Percentiles rank a stretch among this genome's conserved stretches.
Conservation (phyloP, 1,140 invertebrate species). For the Acromyrmex echinatior region DNA sequence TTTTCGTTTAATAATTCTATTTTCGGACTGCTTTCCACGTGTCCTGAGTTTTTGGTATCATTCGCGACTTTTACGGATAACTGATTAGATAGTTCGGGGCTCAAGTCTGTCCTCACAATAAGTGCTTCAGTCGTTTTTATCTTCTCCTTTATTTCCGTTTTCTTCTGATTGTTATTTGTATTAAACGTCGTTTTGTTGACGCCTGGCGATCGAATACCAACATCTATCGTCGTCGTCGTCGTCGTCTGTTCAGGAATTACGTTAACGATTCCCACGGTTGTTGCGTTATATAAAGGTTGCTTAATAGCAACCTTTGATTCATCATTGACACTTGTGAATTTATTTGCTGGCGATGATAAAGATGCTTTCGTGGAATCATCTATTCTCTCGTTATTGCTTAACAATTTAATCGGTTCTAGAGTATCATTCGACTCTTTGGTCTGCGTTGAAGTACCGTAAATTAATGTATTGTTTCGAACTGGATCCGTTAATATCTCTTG, state of each 20-base stretch:
- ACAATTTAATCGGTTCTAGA: background rate
- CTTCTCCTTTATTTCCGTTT: conserved; percentile 7
- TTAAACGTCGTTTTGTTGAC: background rate
- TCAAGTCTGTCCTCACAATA: background rate
- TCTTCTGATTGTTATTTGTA: background rate
- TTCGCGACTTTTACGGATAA: conserved; percentile 6
- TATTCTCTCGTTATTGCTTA: background rate
- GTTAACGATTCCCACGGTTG: background rate
- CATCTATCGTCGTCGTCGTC: background rate
- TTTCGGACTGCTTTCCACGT: background rate
- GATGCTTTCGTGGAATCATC: background rate
- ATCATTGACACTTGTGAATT: background rate
- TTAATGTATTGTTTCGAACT: conserved; percentile 10
- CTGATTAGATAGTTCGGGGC: background rate
- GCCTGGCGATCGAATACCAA: background rate
- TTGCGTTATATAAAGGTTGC: background rate
- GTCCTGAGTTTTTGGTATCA: background rate
- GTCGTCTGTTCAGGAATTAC: background rate
- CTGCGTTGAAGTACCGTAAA: background rate
- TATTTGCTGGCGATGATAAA: background rate
- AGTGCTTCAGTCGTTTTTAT: conserved; percentile 24
- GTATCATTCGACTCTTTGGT: conserved; percentile 12
- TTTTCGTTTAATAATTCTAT: background rate
- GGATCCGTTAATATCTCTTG: background rate
- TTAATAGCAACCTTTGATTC: background rate